A percentile compares a stretch with the other conserved stretches of the same genome.
These are phyloP conservation scores for Drepana falcataria DNA, from an alignment of 2,888 invertebrate genomes.

Conservation along the genomic window DNA sequence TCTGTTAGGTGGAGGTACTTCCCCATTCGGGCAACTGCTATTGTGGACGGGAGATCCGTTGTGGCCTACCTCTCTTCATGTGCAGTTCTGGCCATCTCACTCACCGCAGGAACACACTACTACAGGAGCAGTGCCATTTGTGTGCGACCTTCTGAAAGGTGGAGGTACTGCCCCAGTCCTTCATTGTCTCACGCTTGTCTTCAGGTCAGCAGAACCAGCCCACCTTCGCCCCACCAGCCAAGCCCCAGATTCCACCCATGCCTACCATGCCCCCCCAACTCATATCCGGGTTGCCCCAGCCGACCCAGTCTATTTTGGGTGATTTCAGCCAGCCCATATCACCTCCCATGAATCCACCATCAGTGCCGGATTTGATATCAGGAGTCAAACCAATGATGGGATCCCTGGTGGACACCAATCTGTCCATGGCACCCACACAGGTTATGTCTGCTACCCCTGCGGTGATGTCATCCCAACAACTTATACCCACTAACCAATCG, in stretches of 20 bases:
- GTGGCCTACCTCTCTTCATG: too few relatives aligned
- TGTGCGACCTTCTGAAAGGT: too few relatives aligned
- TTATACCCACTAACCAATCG: not conserved
- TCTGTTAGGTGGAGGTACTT: too few relatives aligned
- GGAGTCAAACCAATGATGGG: conserved; percentile 45
- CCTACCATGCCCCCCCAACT: conserved; percentile 40
- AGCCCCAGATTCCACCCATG: conserved; percentile 63
- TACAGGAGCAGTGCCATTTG: too few relatives aligned
- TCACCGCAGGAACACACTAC: too few relatives aligned
- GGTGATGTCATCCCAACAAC: conserved; percentile 37
- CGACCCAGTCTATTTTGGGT: conserved; percentile 38
- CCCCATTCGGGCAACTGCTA: too few relatives aligned
- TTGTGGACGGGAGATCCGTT: too few relatives aligned
- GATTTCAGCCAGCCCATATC: conserved; percentile 32
- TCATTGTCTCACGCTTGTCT: not conserved
- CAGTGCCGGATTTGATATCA: conserved; percentile 60
- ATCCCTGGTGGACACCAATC: conserved; percentile 21
- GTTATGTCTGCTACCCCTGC: not conserved
- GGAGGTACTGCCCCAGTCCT: too few relatives aligned
- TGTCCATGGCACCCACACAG: conserved; percentile 13
- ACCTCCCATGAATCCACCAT: conserved; percentile 12
- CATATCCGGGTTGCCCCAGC: conserved; percentile 26
- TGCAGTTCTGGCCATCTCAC: too few relatives aligned
- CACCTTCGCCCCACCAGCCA: conserved; percentile 49
- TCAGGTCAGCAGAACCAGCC: not conserved